phyloP scores from a whole-genome alignment of 2,888 invertebrate genomes.

The Tridacna crocea region DNA sequence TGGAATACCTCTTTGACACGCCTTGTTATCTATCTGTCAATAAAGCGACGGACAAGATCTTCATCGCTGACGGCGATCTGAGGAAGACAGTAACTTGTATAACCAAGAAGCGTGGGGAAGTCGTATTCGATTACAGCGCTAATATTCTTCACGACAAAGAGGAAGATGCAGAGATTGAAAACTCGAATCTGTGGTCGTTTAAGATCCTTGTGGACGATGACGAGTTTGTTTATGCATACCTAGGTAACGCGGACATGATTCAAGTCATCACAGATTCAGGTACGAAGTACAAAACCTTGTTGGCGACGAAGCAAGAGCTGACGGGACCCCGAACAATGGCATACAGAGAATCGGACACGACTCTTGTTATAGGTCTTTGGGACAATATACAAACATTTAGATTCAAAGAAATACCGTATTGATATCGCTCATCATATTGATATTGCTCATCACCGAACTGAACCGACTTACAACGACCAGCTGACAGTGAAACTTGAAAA shows the following conservation, averaged over 20 bases:
- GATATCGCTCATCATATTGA: no score
- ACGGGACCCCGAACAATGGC: slow-evolving; percentile 57
- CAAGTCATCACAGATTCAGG: slow-evolving; percentile 49
- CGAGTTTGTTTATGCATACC: slow-evolving; percentile 47
- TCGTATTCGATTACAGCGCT: slow-evolving; percentile 50
- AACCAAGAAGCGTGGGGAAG: slow-evolving; percentile 41
- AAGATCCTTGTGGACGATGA: slow-evolving; percentile 55
- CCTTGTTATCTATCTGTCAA: slow-evolving; percentile 51
- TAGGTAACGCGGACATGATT: slow-evolving; percentile 56
- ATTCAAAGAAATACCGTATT: slow-evolving; percentile 49
- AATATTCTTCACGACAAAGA: slow-evolving; percentile 30
- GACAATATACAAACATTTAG: slow-evolving; percentile 56
- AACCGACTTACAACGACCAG: not conserved
- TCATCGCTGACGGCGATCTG: slow-evolving; percentile 49
- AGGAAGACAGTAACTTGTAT: slow-evolving; percentile 49
- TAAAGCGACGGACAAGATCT: slow-evolving; percentile 41
- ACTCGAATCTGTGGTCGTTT: slow-evolving; percentile 55
- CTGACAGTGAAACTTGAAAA: not conserved
- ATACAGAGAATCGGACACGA: slow-evolving; percentile 46
- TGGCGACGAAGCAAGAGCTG: slow-evolving; percentile 48
- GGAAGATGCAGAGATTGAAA: slow-evolving; percentile 9
- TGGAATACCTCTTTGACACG: slow-evolving; percentile 37
- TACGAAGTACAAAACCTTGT: slow-evolving; percentile 35
- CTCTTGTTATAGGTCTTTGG: slow-evolving; percentile 48
- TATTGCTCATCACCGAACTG: not conserved